phyloP scores from a whole-genome alignment of 2,797 vertebrate species.

The Acipenser oxyrinchus region DNA sequence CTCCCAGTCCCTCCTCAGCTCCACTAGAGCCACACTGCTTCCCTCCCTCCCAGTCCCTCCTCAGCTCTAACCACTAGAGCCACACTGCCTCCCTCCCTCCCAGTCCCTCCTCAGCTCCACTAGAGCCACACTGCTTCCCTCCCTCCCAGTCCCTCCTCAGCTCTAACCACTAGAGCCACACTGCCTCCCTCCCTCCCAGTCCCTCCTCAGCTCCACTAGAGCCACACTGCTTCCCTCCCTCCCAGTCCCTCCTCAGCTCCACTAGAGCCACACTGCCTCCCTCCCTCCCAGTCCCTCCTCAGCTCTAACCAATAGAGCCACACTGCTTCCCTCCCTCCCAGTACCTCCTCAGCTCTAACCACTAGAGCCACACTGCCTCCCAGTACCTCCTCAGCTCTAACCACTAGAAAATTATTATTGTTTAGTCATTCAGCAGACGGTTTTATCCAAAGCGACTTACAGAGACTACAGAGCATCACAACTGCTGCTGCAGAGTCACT shows the following conservation, averaged over 20 bases:
- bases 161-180: neutral
- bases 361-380: no score
- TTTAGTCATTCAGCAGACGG: no score
- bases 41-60: neutral
- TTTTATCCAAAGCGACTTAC: no score
- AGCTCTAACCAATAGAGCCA: no score
- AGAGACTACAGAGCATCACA: no score
- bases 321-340: no score
- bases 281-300: neutral
- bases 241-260: neutral
- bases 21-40: no score
- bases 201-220: neutral
- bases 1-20: neutral
- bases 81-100: neutral
- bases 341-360: no score
- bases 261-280: neutral
- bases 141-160: slow-evolving; percentile 4
- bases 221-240: neutral
- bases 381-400: no score
- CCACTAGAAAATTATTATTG: no score
- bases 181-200: slow-evolving; percentile 25
- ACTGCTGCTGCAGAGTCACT: no score
- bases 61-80: no score
- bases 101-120: neutral
- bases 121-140: neutral